phyloP scores from a whole-genome alignment of 2,113 vertebrate genomes.

The Pseudorasbora parva region DNA sequence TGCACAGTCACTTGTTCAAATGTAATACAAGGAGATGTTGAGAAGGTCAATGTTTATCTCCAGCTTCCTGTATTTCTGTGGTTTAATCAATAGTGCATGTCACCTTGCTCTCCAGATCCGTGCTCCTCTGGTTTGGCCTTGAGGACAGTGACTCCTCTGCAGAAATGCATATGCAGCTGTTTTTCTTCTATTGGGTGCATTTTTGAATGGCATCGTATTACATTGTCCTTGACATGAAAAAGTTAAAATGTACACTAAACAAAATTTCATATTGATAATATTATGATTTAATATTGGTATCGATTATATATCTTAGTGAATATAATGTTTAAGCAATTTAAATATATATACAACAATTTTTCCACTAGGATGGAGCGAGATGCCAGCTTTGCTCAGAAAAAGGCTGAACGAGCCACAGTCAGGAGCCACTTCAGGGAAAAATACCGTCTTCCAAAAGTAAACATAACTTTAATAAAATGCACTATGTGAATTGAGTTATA shows the following conservation, averaged over 20 bases:
- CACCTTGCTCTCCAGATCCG: constrained; percentile 43
- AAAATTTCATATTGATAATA: not conserved
- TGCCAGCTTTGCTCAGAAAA: constrained; percentile 89
- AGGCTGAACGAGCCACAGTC: constrained; percentile 93
- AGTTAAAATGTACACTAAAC: not conserved
- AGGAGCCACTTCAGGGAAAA: constrained; percentile 94
- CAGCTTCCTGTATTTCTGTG: constrained; percentile 37
- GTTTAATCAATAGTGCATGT: constrained; percentile 45
- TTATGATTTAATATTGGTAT: too few species aligned
- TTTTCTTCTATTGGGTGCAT: constrained; percentile 1
- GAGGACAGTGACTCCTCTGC: constrained; percentile 7
- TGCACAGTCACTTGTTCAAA: constrained; percentile 21
- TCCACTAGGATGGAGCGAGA: constrained; percentile 89
- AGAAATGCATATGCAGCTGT: constrained; percentile 31
- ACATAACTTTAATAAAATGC: not conserved
- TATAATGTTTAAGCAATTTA: not conserved
- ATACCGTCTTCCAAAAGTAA: constrained; percentile 95
- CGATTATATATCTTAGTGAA: too few species aligned
- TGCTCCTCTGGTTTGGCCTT: not conserved
- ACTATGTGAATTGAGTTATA: not conserved
- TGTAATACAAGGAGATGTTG: constrained; percentile 45
- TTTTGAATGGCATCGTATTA: constrained; percentile 3
- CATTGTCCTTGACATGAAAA: not conserved
- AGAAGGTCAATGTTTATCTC: constrained; percentile 44
- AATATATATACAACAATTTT: too few species aligned